phyloP scores from a whole-genome alignment of 1,140 invertebrate genomes.

The Archivesica marissinica region DNA sequence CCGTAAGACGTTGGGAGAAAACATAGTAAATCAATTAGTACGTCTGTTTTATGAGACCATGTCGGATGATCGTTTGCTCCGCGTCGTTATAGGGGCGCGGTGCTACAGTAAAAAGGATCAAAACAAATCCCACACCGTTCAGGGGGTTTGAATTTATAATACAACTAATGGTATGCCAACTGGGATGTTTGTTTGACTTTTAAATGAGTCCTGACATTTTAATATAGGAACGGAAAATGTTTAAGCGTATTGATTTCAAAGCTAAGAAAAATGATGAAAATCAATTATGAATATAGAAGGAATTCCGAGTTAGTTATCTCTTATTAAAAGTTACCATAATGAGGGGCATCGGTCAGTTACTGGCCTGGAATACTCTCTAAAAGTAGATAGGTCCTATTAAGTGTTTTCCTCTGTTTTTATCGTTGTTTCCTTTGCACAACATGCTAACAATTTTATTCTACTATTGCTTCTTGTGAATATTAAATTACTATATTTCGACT shows the following conservation, averaged over 20 bases:
- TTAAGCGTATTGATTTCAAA: conserved; percentile 19
- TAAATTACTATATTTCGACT: too few species aligned
- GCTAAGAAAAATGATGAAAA: conserved; percentile 16
- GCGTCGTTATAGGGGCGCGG: background rate
- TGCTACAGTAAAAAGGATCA: conserved; percentile 6
- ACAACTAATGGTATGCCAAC: background rate
- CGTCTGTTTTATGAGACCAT: conserved; percentile 8
- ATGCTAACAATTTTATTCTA: too few species aligned
- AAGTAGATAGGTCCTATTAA: too few species aligned
- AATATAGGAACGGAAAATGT: conserved; percentile 11
- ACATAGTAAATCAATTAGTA: conserved; percentile 61
- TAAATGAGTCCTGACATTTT: background rate
- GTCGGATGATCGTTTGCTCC: background rate
- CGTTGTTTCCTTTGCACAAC: too few species aligned
- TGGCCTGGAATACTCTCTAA: too few species aligned
- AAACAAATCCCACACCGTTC: background rate
- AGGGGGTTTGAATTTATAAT: conserved; percentile 30
- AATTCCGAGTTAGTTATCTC: too few species aligned
- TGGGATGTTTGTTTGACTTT: conserved; percentile 22
- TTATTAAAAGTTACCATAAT: too few species aligned
- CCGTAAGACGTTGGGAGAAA: conserved; percentile 21
- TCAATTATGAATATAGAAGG: too few species aligned
- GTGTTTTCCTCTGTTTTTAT: too few species aligned
- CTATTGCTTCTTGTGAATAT: too few species aligned
- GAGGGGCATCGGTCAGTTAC: too few species aligned